A percentile compares a stretch with the other conserved stretches of the same genome.
Evolutionary conservation across 2,797 vertebrate species (phyloP).

Genomic region (Masticophis lateralis): DNA sequence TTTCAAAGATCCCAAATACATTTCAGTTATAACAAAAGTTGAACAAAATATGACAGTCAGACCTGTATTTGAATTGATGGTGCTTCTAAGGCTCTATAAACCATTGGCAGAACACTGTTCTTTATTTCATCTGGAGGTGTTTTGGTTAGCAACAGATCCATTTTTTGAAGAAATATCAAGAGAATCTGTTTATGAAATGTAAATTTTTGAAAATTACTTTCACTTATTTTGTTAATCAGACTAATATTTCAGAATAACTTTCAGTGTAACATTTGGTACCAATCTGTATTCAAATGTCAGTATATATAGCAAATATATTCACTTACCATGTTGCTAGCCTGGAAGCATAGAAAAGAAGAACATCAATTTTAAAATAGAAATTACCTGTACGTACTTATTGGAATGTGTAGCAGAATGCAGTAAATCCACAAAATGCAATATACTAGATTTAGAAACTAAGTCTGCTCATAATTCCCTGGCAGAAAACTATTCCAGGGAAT

Average conservation of each 20-base stretch:
- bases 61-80: constrained; percentile 99
- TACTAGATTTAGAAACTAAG: background rate
- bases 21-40: background rate
- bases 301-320: constrained; percentile 63
- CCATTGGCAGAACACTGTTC: constrained; percentile 93
- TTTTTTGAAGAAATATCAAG: constrained; percentile 98
- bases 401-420: background rate
- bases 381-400: constrained; percentile 16
- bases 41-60: constrained; percentile 18
- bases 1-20: background rate
- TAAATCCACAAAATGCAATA: background rate
- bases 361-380: constrained; percentile 56
- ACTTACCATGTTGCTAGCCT: constrained; percentile 99
- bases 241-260: background rate
- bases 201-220: constrained; percentile 27
- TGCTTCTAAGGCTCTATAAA: constrained; percentile 95
- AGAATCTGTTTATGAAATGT: constrained; percentile 80
- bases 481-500: background rate
- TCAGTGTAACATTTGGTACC: constrained; percentile 23
- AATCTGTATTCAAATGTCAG: constrained; percentile 38
- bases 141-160: constrained; percentile 97
- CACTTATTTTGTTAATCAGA: constrained; percentile 19
- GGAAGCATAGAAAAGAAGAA: constrained; percentile 85
- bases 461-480: background rate
- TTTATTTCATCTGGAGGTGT: constrained; percentile 96